phyloP scores from a whole-genome alignment of 2,797 vertebrate species.

The Manis pentadactyla region DNA sequence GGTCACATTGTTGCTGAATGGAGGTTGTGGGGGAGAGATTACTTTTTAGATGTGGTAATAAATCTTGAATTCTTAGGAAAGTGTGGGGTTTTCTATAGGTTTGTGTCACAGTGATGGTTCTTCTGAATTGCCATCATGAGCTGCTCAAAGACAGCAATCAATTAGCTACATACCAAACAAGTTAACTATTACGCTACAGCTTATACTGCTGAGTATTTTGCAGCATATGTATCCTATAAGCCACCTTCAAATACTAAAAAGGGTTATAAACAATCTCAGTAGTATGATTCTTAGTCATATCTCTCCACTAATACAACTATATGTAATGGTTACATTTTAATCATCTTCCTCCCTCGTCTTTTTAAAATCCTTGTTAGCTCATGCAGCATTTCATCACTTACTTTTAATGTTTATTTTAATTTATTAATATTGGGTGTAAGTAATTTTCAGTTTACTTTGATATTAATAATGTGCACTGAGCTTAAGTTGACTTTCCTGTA shows the following conservation, averaged over 20 bases:
- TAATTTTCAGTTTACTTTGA: conserved; percentile 41
- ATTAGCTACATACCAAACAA: conserved; percentile 2
- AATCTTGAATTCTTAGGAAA: neutral
- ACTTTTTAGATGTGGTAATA: neutral
- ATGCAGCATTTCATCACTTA: conserved; percentile 23
- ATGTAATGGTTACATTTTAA: conserved; percentile 10
- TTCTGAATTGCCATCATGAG: neutral
- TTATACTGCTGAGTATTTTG: neutral
- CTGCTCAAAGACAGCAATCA: neutral
- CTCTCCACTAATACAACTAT: neutral
- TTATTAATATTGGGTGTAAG: neutral
- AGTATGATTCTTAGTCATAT: conserved; percentile 23
- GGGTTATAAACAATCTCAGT: neutral
- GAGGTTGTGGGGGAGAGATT: neutral
- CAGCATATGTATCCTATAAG: neutral
- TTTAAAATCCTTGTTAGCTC: neutral
- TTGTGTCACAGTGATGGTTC: neutral
- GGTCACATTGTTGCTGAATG: neutral
- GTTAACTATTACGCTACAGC: neutral
- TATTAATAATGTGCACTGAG: neutral
- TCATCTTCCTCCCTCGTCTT: neutral
- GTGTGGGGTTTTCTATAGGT: neutral
- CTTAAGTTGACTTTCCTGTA: neutral
- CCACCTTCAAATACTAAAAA: conserved; percentile 6
- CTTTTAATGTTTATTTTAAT: conserved; percentile 53